Percentiles rank a stretch among this genome's conserved stretches.
Evolutionary conservation across 92 coral and sea anemone genomes (phyloP).

Genomic region (Palythoa caribaeorum): DNA sequence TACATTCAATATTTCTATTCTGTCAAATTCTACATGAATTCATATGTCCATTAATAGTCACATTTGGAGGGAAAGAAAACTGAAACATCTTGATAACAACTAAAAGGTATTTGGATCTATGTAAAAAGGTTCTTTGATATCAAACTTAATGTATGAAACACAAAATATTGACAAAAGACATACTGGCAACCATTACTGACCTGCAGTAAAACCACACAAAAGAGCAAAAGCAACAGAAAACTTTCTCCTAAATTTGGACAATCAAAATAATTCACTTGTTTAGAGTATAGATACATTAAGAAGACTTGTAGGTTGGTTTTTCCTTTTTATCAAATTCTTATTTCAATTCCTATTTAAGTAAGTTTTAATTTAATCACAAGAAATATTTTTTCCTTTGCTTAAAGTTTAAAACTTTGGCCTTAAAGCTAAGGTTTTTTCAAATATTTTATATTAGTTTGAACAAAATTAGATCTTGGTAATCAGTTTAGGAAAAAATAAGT

Average conservation of each 20-base stretch:
- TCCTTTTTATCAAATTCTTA: neutral
- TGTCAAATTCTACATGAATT: no score
- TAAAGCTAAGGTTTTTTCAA: no score
- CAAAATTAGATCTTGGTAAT: neutral
- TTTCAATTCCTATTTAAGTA: no score
- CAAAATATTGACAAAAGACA: neutral
- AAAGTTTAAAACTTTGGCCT: neutral
- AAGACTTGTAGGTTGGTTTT: neutral
- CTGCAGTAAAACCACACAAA: neutral
- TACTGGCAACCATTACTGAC: neutral
- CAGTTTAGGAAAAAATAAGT: neutral
- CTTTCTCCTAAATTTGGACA: neutral
- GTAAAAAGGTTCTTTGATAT: neutral
- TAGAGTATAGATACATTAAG: neutral
- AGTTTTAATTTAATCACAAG: neutral
- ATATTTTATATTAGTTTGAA: neutral
- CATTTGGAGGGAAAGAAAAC: no score
- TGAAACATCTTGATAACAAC: no score
- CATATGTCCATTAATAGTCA: no score
- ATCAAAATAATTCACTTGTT: neutral
- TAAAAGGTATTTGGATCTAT: no score
- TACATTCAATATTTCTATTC: no score
- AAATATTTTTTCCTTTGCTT: no score
- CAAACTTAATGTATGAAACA: neutral
- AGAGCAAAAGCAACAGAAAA: neutral